These are phyloP conservation scores for Diadophis punctatus DNA, from an alignment of 2,113 vertebrate species.

Conservation along the genomic window DNA sequence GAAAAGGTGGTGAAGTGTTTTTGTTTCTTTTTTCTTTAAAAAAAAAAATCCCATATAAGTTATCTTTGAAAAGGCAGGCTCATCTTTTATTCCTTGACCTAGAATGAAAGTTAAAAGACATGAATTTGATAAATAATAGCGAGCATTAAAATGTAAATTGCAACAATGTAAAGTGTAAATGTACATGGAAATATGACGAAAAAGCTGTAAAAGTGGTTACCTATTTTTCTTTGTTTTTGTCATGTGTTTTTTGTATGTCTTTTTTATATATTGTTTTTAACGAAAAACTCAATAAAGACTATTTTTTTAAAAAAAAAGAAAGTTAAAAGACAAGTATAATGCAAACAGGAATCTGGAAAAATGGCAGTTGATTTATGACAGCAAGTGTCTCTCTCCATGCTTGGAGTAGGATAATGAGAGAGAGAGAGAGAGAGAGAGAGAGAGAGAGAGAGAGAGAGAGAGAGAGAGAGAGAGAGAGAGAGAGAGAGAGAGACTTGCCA, in stretches of 20 bases:
- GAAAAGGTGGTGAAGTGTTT: background rate
- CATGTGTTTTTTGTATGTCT: too few relatives aligned
- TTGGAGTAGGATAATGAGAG: background rate
- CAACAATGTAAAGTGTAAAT: too few relatives aligned
- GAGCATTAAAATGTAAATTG: too few relatives aligned
- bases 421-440: background rate
- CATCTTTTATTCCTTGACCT: background rate
- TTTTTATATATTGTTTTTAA: too few relatives aligned
- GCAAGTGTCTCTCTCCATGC: background rate
- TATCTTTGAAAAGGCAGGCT: background rate
- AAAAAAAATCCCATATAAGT: background rate
- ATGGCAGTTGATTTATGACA: background rate
- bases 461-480: too few relatives aligned
- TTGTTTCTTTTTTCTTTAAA: background rate
- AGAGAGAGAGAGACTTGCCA: background rate
- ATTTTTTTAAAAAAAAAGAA: background rate
- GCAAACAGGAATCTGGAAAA: background rate
- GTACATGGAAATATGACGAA: too few relatives aligned
- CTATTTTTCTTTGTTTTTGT: too few relatives aligned
- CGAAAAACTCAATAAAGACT: too few relatives aligned
- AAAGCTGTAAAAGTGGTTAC: too few relatives aligned
- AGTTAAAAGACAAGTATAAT: background rate
- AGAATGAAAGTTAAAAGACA: background rate
- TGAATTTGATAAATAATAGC: too few relatives aligned
- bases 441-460: too few relatives aligned